These are phyloP conservation scores for Chrysaora quinquecirrha DNA, from an alignment of 30 jellyfish, hydroid and myxozoan species.

Conservation along the genomic window DNA sequence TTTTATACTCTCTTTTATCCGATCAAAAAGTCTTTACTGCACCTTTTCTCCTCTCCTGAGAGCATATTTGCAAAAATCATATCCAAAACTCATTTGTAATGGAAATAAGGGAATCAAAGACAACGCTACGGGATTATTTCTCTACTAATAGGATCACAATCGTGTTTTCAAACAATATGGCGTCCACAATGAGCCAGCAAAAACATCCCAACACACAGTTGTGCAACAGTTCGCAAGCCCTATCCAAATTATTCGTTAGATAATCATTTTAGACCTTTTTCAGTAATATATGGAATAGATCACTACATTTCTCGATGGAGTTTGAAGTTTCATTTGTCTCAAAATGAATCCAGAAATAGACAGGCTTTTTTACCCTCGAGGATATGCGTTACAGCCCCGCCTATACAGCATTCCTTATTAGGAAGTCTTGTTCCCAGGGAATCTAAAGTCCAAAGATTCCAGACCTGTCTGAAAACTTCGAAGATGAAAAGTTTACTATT, in stretches of 20 bases:
- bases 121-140: neutral
- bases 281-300: too few relatives aligned
- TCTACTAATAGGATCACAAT: neutral
- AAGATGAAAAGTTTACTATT: too few relatives aligned
- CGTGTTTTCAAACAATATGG: neutral
- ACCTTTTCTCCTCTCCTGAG: neutral
- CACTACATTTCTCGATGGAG: too few relatives aligned
- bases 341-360: too few relatives aligned
- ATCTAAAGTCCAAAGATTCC: neutral
- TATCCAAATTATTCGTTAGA: too few relatives aligned
- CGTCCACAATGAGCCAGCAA: neutral
- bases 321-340: too few relatives aligned
- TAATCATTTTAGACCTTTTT: too few relatives aligned
- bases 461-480: too few relatives aligned
- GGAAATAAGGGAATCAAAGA: neutral
- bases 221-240: neutral
- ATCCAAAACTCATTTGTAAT: neutral
- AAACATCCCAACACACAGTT: neutral
- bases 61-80: neutral
- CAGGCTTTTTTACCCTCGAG: too few relatives aligned
- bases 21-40: neutral
- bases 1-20: neutral
- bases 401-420: neutral
- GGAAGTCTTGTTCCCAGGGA: neutral
- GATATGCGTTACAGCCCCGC: neutral